Percentiles rank a stretch among this genome's conserved stretches.
Evolutionary conservation across 1,140 invertebrate genomes (phyloP).

Genomic region (Diachasma alloeum): DNA sequence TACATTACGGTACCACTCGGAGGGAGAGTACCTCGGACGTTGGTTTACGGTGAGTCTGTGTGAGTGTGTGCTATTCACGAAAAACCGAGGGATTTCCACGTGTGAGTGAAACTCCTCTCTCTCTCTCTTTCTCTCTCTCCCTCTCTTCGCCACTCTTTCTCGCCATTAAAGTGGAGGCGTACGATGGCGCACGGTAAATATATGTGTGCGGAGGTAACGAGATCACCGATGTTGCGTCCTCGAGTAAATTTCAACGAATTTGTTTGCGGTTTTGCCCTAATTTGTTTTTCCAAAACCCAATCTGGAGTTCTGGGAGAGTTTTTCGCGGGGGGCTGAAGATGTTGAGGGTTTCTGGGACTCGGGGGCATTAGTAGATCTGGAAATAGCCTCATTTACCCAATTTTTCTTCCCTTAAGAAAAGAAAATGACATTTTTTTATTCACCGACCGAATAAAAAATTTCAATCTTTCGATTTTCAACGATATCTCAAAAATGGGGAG

Average conservation of each 20-base stretch:
- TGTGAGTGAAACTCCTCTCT: neutral
- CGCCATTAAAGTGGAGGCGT: slow-evolving; percentile 5
- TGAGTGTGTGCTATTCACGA: neutral
- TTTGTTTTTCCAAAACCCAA: slow-evolving; percentile 40
- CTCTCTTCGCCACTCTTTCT: neutral
- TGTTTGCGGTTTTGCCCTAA: slow-evolving; percentile 49
- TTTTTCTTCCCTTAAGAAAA: too few species aligned
- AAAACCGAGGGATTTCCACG: neutral
- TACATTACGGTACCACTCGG: slow-evolving; percentile 57
- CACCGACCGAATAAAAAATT: too few species aligned
- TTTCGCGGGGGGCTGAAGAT: too few species aligned
- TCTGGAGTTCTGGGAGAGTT: neutral
- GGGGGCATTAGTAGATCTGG: too few species aligned
- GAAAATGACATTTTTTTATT: too few species aligned
- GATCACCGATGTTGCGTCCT: slow-evolving; percentile 23
- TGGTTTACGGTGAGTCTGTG: neutral
- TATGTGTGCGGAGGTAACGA: slow-evolving; percentile 29
- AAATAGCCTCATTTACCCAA: too few species aligned
- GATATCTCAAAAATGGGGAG: too few species aligned
- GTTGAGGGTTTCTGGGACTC: too few species aligned
- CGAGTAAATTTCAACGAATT: slow-evolving; percentile 47
- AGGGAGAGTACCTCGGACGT: neutral
- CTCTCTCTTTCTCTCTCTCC: neutral
- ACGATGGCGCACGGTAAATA: neutral
- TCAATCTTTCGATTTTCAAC: too few species aligned